Evolutionary conservation across 2,113 vertebrate genomes (phyloP), one percentile per base, ranked within the genome.

Genomic region (Eolophus roseicapilla): DNA sequence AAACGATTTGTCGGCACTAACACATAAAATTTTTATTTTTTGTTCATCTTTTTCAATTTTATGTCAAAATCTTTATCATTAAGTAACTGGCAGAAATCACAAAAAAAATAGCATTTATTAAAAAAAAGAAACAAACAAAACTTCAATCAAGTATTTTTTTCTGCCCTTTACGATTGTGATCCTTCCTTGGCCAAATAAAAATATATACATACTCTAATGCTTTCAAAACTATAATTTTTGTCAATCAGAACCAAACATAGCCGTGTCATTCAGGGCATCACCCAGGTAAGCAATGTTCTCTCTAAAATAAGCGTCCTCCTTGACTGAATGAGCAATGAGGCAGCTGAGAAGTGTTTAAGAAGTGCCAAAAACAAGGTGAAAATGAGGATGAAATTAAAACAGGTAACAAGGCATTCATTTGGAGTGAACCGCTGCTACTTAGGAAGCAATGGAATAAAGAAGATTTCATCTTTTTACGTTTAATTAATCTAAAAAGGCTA

Each of bases 331-430:
- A 82, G 62, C 46, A 82, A 12, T 47, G 47, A 90, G 52, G 76
- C 13, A 90, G 50, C 52, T 4, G 24, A 89, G 68, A 37, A 77
- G 33, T 70, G 86, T 60, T 92, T 82, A 52, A 15, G 15, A 95
- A 91, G 75, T 81, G 46, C 28, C 60, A 85, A 86, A 57, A 47
- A 62, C 17, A 60, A 85, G 86, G 46, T 84, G 67, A 47, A 95
- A 95, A 90, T 46, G 37, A 92, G 29, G 85, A 57, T 73, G 49
- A 91, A 94, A 87, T 92, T 92, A 91, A 96, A 94, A 91, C 33
- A 79, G 76, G 80, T 83, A 90, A 62, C 47, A 88, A 82, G n/a
- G 64, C 55, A 81, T 77, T 92, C 23, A 85, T 92, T 84, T 49
- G 60, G 24, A 46, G 49, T 68, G 78, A 95, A 79, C 74, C 5